Evolutionary conservation across 2,888 invertebrate species (phyloP), one percentile per base, ranked within the genome.

Genomic region (Clostera curtula): DNA sequence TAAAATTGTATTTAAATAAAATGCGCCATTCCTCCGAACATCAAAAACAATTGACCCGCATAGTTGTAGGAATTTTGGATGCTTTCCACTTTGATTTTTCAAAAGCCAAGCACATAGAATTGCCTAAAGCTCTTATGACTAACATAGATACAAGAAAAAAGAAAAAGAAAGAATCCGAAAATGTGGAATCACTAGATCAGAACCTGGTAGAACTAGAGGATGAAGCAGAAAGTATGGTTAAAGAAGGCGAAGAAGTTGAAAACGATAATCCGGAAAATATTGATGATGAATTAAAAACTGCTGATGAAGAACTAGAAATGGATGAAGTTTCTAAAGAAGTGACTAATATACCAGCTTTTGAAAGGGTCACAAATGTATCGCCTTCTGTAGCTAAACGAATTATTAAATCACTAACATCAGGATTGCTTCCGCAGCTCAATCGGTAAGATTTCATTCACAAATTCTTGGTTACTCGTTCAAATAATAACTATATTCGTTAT

Each of bases 41-140:
- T 60, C 96, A 96, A 55, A 95, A 93, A 49, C 93, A 96, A 50
- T 79, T 93, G 31, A 92, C 96, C 5, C 86, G 91, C 29, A 85
- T 93, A 29, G 84, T 93, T 7, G 89, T 92, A 0, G 88, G 89
- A 1, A 90, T 98, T 35, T 80, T 98, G 38, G 95, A 97, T 61
- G 89, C 93, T 1, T 98, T 97, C 59, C 97, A 97, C 74, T 98
- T 93, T 67, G 94, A 97, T 77, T 83, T 97, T 24, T 87, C 88
- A 0, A 89, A 90, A 60, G 88, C 64, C 0, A 66, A 77, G 43
- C 55, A 65, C 25, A 66, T 72, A 29, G 69, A 75, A 35, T 37
- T 75, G 12, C 74, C 77, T 1, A 73, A 74, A 61, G 58, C 68
- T 15, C 52, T 80, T 19, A 50, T 64, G 5, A 52, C 47, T 34